Evolutionary conservation across 2,888 invertebrate genomes (phyloP).

Genomic region (Dasypolia templi): DNA sequence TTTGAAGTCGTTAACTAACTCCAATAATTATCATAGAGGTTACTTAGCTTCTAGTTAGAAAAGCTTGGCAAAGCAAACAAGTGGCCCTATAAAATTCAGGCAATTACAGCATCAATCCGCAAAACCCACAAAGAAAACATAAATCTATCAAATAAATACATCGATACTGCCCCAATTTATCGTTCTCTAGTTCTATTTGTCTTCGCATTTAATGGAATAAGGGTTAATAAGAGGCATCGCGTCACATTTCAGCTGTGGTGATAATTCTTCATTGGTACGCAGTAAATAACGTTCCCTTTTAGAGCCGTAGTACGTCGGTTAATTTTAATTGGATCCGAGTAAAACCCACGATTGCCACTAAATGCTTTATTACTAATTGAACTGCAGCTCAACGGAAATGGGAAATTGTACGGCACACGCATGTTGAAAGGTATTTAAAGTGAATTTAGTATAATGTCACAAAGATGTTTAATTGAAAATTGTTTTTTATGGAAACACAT

Average conservation of each 20-base stretch:
- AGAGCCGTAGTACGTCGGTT: conserved; percentile 68
- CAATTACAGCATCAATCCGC: conserved; percentile 43
- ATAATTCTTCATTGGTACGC: conserved; percentile 67
- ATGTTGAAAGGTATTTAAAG: conserved; percentile 59
- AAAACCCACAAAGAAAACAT: conserved; percentile 37
- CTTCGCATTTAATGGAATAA: conserved; percentile 55
- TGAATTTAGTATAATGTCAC: conserved; percentile 36
- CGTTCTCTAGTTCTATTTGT: conserved; percentile 51
- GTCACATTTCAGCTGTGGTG: conserved; percentile 62
- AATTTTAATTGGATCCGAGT: conserved; percentile 80
- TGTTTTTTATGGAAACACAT: conserved; percentile 5
- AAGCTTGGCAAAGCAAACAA: conserved; percentile 11
- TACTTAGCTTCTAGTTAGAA: conserved; percentile 2
- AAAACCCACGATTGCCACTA: conserved; percentile 76
- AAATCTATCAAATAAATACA: conserved; percentile 61
- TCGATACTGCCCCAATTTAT: conserved; percentile 57
- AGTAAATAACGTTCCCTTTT: conserved; percentile 73
- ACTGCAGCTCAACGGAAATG: conserved; percentile 68
- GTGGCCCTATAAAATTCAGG: conserved; percentile 23
- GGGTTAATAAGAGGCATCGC: conserved; percentile 62
- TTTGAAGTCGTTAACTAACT: conserved; percentile 4
- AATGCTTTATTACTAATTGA: conserved; percentile 80
- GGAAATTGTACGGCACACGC: conserved; percentile 63
- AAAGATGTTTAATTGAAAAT: conserved; percentile 17
- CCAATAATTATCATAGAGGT: conserved; percentile 26